Conservation (phyloP, 37 sponge, comb jelly and placozoan genomes). For the Beroe ovata region DNA sequence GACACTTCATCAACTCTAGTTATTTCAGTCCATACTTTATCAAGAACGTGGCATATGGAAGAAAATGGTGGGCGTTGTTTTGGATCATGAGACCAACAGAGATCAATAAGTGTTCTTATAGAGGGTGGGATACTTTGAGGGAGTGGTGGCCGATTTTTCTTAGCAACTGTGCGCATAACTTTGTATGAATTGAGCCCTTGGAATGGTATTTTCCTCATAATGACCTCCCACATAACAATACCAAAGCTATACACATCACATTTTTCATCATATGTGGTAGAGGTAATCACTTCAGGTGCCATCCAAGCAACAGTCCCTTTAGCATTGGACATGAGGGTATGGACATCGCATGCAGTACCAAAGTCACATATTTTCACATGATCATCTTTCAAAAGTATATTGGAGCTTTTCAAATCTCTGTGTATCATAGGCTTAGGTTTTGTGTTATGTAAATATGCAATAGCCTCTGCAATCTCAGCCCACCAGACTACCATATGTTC, state of each 20-base stretch:
- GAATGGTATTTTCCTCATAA: constrained; percentile 58
- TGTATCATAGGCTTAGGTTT: constrained; percentile 53
- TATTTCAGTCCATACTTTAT: background rate
- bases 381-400: constrained; percentile 54
- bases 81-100: constrained; percentile 31
- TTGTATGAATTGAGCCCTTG: constrained; percentile 24
- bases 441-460: background rate
- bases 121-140: background rate
- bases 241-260: constrained; percentile 69
- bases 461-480: constrained; percentile 44
- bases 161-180: constrained; percentile 23
- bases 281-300: constrained; percentile 66
- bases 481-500: constrained; percentile 60
- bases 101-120: constrained; percentile 3
- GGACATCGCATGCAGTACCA: constrained; percentile 66
- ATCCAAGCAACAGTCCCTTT: constrained; percentile 68
- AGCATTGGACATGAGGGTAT: constrained; percentile 64
- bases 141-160: constrained; percentile 19
- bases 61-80: background rate
- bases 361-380: constrained; percentile 68
- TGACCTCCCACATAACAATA: constrained; percentile 67
- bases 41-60: background rate
- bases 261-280: constrained; percentile 49
- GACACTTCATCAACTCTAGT: background rate
- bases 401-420: constrained; percentile 42